These are phyloP conservation scores for Hemitrygon akajei DNA, from an alignment of 2,797 vertebrate genomes.

Conservation along the genomic window DNA sequence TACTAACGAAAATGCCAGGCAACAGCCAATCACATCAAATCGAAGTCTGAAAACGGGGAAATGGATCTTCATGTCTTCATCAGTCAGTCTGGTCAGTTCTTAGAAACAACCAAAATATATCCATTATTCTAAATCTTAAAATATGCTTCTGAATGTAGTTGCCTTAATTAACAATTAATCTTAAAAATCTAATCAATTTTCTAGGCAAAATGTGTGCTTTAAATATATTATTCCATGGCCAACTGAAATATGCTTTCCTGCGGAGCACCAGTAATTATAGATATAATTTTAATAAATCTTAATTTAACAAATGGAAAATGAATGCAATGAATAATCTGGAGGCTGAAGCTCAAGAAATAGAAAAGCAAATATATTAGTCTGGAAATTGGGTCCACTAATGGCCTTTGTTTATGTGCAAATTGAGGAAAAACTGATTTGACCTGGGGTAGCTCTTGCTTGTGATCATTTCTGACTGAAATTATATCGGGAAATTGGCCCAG, in stretches of 20 bases:
- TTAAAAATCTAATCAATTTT: neutral
- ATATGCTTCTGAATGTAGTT: neutral
- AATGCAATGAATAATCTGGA: neutral
- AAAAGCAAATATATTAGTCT: neutral
- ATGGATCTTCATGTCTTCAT: too few species aligned
- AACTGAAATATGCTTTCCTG: neutral
- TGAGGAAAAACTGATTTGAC: too few species aligned
- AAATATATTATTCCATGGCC: neutral
- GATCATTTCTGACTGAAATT: too few species aligned
- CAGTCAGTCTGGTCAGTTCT: too few species aligned
- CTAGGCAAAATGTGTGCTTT: neutral
- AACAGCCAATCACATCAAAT: too few species aligned
- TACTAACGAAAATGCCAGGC: too few species aligned
- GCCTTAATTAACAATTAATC: constrained; percentile 21
- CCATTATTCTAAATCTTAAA: neutral
- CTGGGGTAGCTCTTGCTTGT: too few species aligned
- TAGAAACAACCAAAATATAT: too few species aligned
- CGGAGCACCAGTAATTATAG: neutral
- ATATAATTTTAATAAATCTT: neutral
- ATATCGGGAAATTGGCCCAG: too few species aligned
- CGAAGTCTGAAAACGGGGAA: too few species aligned
- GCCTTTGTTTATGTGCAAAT: too few species aligned
- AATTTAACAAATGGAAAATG: constrained; percentile 15
- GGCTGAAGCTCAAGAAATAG: neutral
- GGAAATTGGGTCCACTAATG: too few species aligned